Base-by-base conservation (phyloP, 2,888 invertebrate species). In the Aplocera efformata region DNA sequence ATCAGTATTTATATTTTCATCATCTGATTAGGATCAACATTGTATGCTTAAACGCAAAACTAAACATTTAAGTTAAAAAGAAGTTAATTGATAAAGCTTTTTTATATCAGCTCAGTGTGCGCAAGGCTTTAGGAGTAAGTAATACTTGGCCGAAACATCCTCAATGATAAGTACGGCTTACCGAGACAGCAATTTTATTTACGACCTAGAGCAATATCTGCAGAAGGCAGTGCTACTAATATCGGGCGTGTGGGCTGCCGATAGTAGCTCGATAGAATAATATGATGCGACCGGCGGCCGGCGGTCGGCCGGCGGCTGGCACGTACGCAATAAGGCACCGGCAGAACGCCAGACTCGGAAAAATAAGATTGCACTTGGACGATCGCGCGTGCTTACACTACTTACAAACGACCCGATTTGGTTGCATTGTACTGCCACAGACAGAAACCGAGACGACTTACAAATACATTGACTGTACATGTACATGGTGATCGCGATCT, bases 251-350 rank as follows among this genome's bases (percentile, higher is more conserved):
- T 83, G 83, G 77, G 62, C 62, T 70, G 60, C 74, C 83, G 84
- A 86, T 85, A 85, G 83, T 70, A 74, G 75, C 68, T 72, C 80
- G 81, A 84, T 86, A 80, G 86, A 84, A 85, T 86, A 86, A 86
- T 86, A 86, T 84, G 86, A 83, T 80, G 74, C 70, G 76, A 68
- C 76, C 72, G 74, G 67, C 63, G 25, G 28, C 37, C 34, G 21
- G 33, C 72, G 71, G 70, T 65, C 70, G 78, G 83, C 13, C 34
- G 21, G 33, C 72, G 71, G 70, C 66, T 69, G 78, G 83, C 86
- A 88, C 86, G 86, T 88, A 86, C 82, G 85, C 86, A 88, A 88
- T 88, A 88, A 86, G 85, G 82, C 76, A 67, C 75, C 73, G 80
- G 78, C 82, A 76, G 68, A 64, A 70, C 66, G 79, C 82, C 77